Base-by-base conservation (phyloP, 2,888 invertebrate species). In the Diplazon laetatorius region DNA sequence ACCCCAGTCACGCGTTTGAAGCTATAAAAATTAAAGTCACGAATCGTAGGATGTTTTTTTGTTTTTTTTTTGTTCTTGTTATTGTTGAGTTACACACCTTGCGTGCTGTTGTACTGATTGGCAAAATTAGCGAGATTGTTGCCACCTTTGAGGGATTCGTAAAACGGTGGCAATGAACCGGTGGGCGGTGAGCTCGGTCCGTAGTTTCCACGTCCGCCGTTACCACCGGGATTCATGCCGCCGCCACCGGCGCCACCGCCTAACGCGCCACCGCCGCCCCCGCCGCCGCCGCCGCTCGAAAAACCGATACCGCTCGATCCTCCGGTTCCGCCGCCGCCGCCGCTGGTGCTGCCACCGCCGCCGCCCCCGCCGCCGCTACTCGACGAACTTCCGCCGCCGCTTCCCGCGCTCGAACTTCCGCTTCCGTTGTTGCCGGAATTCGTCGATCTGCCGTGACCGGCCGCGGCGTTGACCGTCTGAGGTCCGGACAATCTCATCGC, bases 111-210 rank as follows among this genome's bases (percentile, higher is more conserved):
- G 87, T 94, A 96, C 77, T 93, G 92, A 81, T 93, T 93, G 75
- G 93, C 92, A 35, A 94, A 94, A 83, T 93, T 93, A 60, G 93
- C 92, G 10, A 94, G 93, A 82, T 94, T 95, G 87, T 95, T 96
- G 12, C 96, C 96, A 63, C 95, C 94, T 90, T 97, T 97, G 0
- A 97, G 92, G 9, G 96, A 96, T 91, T 97, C 97, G 90, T 97
- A 97, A 87, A 97, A 97, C 0, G 97, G 97, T n/a, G 97, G 97
- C 78, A 97, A 92, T 65, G 96, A 96, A 12, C 96, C 96, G 0
- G 96, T 96, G 1, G 97, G 97, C 65, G 97, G 97, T 85, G 96
- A 97, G 84, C 96, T 96, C 6, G 97, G 97, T 1, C 96, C 96
- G 88, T 97, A 97, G 89, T 96, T 96, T 77, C 96, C 95, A 60